These are phyloP conservation scores for Apamea sordens DNA, from an alignment of 2,888 invertebrate species.

Conservation along the genomic window DNA sequence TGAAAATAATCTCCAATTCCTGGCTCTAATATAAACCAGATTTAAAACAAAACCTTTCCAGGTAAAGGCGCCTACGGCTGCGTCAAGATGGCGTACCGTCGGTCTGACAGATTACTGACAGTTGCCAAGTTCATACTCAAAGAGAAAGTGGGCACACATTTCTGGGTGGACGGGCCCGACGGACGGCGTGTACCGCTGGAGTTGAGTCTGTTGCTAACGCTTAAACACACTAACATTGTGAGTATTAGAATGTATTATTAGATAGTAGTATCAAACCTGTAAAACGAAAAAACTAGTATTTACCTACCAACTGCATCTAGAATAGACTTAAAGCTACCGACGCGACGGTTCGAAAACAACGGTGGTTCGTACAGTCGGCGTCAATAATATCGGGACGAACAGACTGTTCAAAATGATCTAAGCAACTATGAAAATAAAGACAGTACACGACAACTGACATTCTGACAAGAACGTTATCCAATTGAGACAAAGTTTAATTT, in stretches of 20 bases:
- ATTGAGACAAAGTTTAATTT: too few species aligned
- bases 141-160: slow-evolving; percentile 92
- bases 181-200: slow-evolving; percentile 91
- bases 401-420: too few species aligned
- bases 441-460: too few species aligned
- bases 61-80: slow-evolving; percentile 93
- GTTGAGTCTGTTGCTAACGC: slow-evolving; percentile 91
- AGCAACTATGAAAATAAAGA: too few species aligned
- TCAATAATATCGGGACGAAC: too few species aligned
- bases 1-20: neutral
- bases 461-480: too few species aligned
- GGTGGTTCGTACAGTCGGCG: too few species aligned
- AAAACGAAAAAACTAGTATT: neutral
- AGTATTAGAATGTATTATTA: slow-evolving; percentile 65
- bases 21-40: neutral
- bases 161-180: slow-evolving; percentile 91
- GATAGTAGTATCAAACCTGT: neutral
- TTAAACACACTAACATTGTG: slow-evolving; percentile 93
- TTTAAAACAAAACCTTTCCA: slow-evolving; percentile 49
- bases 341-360: too few species aligned
- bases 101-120: slow-evolving; percentile 90
- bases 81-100: slow-evolving; percentile 92
- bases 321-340: neutral
- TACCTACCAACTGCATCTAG: neutral
- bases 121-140: slow-evolving; percentile 93